phyloP scores from a whole-genome alignment of 2,888 invertebrate genomes.

The Cotesia congregata region DNA sequence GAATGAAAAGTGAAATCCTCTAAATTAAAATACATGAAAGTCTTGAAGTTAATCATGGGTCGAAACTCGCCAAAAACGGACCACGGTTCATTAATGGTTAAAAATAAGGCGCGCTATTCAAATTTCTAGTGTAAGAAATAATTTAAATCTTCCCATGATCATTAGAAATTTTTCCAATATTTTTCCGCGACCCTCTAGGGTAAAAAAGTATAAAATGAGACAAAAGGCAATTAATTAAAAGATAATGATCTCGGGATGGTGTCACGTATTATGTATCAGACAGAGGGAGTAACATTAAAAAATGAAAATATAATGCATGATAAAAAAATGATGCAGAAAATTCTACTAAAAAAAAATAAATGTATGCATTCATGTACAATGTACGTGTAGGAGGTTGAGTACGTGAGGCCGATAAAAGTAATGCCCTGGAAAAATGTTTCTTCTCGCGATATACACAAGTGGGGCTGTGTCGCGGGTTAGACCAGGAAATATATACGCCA shows the following conservation, averaged over 20 bases:
- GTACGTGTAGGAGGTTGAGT: slow-evolving; percentile 32
- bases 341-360: slow-evolving; percentile 13
- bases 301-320: slow-evolving; percentile 30
- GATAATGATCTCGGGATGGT: slow-evolving; percentile 47
- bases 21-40: no score
- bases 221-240: slow-evolving; percentile 50
- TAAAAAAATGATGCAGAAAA: slow-evolving; percentile 17
- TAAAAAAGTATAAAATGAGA: slow-evolving; percentile 16
- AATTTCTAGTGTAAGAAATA: background rate
- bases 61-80: no score
- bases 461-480: background rate
- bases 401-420: slow-evolving; percentile 61
- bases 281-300: slow-evolving; percentile 41
- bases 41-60: no score
- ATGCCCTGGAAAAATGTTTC: slow-evolving; percentile 61
- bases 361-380: background rate
- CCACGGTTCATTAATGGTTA: no score
- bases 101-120: no score
- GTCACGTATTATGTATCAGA: slow-evolving; percentile 48
- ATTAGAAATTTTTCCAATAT: slow-evolving; percentile 23
- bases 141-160: background rate
- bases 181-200: background rate
- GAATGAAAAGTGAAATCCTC: no score
- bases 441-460: slow-evolving; percentile 42
- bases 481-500: slow-evolving; percentile 30